Percentiles rank a stretch among this genome's conserved stretches.
Conservation (phyloP, 1,140 invertebrate genomes). For the Hyposmocoma kahamanoa region DNA sequence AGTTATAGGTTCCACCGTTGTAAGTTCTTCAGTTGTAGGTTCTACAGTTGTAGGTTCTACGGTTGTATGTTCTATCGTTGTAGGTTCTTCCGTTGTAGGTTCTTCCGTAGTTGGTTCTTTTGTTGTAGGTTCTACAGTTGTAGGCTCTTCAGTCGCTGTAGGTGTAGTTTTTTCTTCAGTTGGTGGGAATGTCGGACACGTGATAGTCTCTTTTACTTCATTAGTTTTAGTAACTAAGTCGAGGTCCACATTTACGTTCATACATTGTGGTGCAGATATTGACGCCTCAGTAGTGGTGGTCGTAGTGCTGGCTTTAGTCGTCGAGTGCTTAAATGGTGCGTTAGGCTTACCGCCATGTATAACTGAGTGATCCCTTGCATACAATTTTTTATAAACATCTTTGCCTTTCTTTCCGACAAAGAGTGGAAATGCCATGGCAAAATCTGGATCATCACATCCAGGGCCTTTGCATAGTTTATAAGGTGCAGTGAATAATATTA, state of each 20-base stretch:
- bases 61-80: too few species aligned
- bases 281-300: too few species aligned
- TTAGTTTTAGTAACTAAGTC: background rate
- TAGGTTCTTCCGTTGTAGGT: background rate
- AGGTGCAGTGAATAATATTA: slow-evolving; percentile 47
- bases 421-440: slow-evolving; percentile 34
- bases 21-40: too few species aligned
- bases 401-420: slow-evolving; percentile 26
- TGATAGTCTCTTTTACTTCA: background rate
- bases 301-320: background rate
- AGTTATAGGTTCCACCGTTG: too few species aligned
- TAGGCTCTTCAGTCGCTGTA: background rate
- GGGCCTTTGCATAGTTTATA: slow-evolving; percentile 37
- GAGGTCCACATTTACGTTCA: background rate
- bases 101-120: background rate
- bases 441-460: slow-evolving; percentile 20
- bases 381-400: slow-evolving; percentile 20
- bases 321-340: slow-evolving; percentile 22
- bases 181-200: background rate
- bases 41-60: too few species aligned
- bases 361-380: slow-evolving; percentile 20
- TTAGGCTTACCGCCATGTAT: slow-evolving; percentile 7
- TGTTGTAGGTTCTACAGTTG: background rate
- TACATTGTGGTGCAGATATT: slow-evolving; percentile 5
- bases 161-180: too few species aligned